Evolutionary conservation across 2,888 invertebrate species (phyloP), one percentile per base, ranked within the genome.

Genomic region (Maniola hyperantus): DNA sequence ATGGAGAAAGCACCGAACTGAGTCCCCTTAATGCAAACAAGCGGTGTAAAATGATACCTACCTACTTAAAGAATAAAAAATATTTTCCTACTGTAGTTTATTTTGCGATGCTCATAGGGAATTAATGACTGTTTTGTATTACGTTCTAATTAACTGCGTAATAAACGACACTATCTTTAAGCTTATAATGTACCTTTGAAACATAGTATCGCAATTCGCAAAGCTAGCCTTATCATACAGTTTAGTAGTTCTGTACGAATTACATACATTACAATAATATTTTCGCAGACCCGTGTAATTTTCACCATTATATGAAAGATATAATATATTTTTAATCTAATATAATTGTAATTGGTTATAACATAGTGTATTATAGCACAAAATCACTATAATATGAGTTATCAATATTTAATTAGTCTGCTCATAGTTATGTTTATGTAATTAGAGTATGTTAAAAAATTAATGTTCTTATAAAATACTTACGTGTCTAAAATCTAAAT

Each of bases 291-390:
- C 54, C 46, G 55, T 63, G 55, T 63, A 55, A 62, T 39, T 50
- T 53, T 34, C 13, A 39, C 20, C 13, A 20, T 60, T 34, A 46
- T 54, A 39, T 48, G 36, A 64, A 66, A 62, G 46, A 68, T 64
- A 55, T 65, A 54, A 57, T 63, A 70, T 68, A 68, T 63, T 59
- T 61, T 57, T 63, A 67, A 65, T 58, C 55, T 65, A 62, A 67
- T 66, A 70, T 69, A 71, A 72, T 72, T 71, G 71, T 57, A 57
- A 57, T 73, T 67, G 72, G 63, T 71, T 65, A 72, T 73, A 71
- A 63, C 39, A 64, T 72, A 72, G 71, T 70, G 69, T 73, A 73
- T 73, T 77, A 70, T 77, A 76, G 83, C 83, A 82, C 83, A 83
- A 83, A 73, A 74, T 65, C 72, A 72, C 64, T 77, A 71, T 53